Evolutionary conservation across 2,797 vertebrate genomes (phyloP).

Genomic region (Epinephelus coioides): DNA sequence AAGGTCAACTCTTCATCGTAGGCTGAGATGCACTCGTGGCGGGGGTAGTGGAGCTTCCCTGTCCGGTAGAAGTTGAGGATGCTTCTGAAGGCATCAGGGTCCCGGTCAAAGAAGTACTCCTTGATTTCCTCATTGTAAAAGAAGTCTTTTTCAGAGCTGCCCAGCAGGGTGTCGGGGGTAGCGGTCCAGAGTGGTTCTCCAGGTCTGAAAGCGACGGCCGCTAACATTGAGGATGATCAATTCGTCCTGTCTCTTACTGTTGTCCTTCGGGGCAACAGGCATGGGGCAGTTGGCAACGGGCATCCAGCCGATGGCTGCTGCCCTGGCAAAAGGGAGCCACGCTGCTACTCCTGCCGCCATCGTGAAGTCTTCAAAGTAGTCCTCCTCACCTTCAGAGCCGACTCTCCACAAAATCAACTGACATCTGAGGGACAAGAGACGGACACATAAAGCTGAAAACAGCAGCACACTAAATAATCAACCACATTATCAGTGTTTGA

Average conservation of each 20-base stretch:
- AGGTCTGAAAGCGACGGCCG: conserved; percentile 96
- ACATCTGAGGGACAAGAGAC: conserved; percentile 82
- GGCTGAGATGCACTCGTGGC: conserved; percentile 97
- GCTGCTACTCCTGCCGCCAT: conserved; percentile 98
- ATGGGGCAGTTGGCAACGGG: conserved; percentile 98
- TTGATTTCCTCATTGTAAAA: conserved; percentile 98
- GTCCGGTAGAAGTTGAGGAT: conserved; percentile 99
- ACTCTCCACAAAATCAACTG: conserved; percentile 76
- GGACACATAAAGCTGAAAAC: conserved; percentile 34
- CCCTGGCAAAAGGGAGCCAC: conserved; percentile 97
- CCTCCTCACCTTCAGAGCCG: conserved; percentile 75
- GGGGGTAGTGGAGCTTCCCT: conserved; percentile 97
- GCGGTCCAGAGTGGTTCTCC: conserved; percentile 97
- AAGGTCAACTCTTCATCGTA: conserved; percentile 97
- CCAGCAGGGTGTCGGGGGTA: conserved; percentile 97
- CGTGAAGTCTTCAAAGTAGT: conserved; percentile 66
- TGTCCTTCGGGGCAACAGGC: conserved; percentile 93
- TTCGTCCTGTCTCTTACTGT: conserved; percentile 94
- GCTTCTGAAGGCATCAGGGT: conserved; percentile 96
- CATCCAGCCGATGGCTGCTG: conserved; percentile 99
- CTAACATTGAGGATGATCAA: conserved; percentile 97
- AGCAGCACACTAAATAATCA: not conserved
- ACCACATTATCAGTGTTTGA: conserved; percentile 8
- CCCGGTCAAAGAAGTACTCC: conserved; percentile 99
- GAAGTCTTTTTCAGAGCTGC: conserved; percentile 98